Base-by-base conservation (phyloP, 2,797 vertebrate genomes). In the Luscinia luscinia region DNA sequence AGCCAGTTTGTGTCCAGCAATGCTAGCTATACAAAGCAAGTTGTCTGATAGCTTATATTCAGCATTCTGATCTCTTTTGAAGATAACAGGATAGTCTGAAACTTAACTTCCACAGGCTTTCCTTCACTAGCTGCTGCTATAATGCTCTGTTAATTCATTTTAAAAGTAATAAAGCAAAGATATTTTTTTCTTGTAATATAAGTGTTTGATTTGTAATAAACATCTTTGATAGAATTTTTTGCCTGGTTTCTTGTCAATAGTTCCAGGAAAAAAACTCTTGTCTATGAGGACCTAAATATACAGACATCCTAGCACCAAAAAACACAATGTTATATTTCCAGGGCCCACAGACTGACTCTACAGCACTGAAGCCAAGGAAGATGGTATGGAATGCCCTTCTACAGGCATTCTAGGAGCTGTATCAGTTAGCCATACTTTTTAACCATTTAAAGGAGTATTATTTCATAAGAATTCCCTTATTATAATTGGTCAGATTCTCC, bases 391-490 rank as follows among this genome's bases (percentile, higher is more conserved):
- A 45, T 45, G 45, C 45, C 43, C 90, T 89, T 51, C 34, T 28
- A 32, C 5, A 30, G 6, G 5, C 19, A 54, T 2, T 1, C 3
- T 41, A 57, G 9, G 10, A n/a, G 13, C 30, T 77, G 5, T 20
- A 57, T 6, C 8, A 59, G 3, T 26, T 74, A 73, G 8, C 15
- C 4, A 0, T 36, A 15, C 5, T 64, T 66, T 80, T 34, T 4
- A 26, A 49, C 22, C 69, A 22, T 5, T 36, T 51, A 63, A 32
- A 46, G 15, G 3, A 36, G 1, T 43, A 15, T 38, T 46, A 16
- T 55, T 76, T 73, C 0, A n/a, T 6, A 69, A 74, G 12, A 13
- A 40, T 73, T 86, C 43, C 5, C 11, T 9, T 36, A 18, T 32
- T 68, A 27, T n/a, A 66, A 40, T 48, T n/a, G 4, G 5, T 45